These are phyloP conservation scores for Microctenopoma stevenorrisi DNA, from an alignment of 2,797 vertebrate species.

Conservation along the genomic window DNA sequence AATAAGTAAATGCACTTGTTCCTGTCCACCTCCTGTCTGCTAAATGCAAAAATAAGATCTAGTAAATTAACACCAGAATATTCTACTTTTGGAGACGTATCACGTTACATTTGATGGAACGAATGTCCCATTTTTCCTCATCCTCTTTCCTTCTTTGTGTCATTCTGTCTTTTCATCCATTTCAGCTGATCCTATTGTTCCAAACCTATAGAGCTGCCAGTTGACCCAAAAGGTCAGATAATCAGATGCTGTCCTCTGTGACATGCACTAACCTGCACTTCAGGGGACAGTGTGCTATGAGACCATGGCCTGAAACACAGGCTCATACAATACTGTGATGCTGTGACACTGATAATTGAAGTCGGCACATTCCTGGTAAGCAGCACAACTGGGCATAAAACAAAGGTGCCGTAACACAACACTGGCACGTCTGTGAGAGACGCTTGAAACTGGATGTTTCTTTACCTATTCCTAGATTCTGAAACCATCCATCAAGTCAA, in stretches of 20 bases:
- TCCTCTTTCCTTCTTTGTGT: conserved; percentile 35
- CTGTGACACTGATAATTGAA: conserved; percentile 30
- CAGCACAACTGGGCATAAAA: conserved; percentile 20
- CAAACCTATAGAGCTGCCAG: conserved; percentile 57
- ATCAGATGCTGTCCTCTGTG: conserved; percentile 75
- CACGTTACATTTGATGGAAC: conserved; percentile 37
- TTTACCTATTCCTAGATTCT: background rate
- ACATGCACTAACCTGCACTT: conserved; percentile 66
- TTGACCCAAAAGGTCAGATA: conserved; percentile 76
- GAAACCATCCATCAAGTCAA: conserved; percentile 20
- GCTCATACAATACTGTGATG: conserved; percentile 27
- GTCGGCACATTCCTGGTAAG: conserved; percentile 19
- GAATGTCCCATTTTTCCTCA: conserved; percentile 36
- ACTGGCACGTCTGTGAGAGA: background rate
- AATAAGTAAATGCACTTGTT: background rate
- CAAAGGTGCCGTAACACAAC: background rate
- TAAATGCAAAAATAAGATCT: conserved; percentile 2
- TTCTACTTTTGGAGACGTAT: background rate
- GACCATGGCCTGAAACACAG: conserved; percentile 30
- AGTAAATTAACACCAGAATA: conserved; percentile 2
- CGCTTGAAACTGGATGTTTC: conserved; percentile 19
- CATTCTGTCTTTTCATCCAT: conserved; percentile 67
- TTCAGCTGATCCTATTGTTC: conserved; percentile 76
- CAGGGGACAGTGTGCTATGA: conserved; percentile 54
- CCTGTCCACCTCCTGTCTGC: background rate